Conservation (phyloP, 2,113 vertebrate species). For the Pluvianellus socialis region DNA sequence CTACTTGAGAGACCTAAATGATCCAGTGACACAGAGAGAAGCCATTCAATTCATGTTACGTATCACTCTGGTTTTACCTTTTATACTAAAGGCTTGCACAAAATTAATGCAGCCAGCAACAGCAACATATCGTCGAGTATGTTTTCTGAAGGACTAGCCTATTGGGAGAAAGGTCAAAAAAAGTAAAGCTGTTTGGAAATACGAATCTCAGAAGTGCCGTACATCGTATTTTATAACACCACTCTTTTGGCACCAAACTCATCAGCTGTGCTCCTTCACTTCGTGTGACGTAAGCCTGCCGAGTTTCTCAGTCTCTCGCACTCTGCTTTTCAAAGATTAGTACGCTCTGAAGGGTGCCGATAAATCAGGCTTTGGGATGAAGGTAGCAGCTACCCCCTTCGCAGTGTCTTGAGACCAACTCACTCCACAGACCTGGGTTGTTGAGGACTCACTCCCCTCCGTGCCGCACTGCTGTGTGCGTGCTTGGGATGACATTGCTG, state of each 20-base stretch:
- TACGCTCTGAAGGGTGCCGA: neutral
- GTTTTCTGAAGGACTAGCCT: neutral
- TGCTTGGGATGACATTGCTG: neutral
- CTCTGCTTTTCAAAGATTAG: neutral
- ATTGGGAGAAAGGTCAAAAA: neutral
- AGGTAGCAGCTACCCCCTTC: neutral
- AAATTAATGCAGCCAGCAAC: neutral
- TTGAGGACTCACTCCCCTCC: neutral
- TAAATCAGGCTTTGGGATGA: neutral
- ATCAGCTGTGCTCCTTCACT: neutral
- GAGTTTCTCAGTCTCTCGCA: neutral
- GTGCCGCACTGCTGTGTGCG: neutral
- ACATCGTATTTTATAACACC: neutral
- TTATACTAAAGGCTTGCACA: neutral
- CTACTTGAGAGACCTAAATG: neutral
- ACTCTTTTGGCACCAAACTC: neutral
- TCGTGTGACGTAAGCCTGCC: fast-evolving
- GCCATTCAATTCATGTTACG: neutral
- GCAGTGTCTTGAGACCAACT: neutral
- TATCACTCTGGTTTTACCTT: neutral
- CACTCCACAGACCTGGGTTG: neutral
- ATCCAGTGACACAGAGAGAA: neutral
- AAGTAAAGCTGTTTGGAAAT: neutral
- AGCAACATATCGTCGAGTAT: neutral
- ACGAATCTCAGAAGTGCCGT: neutral